These are phyloP conservation scores for Zaprionus gabonicus DNA, from an alignment of 1,140 invertebrate genomes.

Conservation along the genomic window DNA sequence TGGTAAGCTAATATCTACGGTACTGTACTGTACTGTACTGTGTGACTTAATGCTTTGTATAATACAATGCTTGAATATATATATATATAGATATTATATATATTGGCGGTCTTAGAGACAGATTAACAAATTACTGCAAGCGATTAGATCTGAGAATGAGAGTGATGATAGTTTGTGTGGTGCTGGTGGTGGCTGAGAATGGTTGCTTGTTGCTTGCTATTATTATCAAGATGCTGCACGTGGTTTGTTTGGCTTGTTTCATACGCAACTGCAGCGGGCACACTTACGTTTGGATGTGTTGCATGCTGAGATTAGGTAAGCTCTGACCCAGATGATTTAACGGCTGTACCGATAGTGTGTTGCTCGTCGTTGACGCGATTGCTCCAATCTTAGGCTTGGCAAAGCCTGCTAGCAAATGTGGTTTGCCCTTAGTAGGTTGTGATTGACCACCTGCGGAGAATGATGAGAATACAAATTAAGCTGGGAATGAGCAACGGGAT, in stretches of 20 bases:
- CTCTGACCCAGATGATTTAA: conserved; percentile 89
- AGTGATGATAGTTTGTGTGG: conserved; percentile 21
- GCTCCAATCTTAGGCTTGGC: conserved; percentile 78
- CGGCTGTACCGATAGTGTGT: conserved; percentile 91
- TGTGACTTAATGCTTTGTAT: conserved; percentile 7
- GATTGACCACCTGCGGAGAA: conserved; percentile 47
- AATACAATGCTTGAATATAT: conserved; percentile 25
- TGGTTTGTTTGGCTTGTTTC: conserved; percentile 1
- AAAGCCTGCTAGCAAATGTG: conserved; percentile 67
- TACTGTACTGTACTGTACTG: neutral
- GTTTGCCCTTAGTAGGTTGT: conserved; percentile 61
- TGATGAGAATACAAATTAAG: neutral
- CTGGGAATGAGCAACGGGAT: neutral
- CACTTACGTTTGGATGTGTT: conserved; percentile 82
- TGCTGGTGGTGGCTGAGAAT: conserved; percentile 12
- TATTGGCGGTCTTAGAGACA: conserved; percentile 41
- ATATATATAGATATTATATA: conserved; percentile 30
- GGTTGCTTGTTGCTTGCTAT: conserved; percentile 19
- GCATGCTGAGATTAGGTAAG: conserved; percentile 88
- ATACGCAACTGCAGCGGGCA: conserved; percentile 27
- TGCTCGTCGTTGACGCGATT: conserved; percentile 85
- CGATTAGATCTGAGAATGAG: conserved; percentile 31
- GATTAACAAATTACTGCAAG: conserved; percentile 19
- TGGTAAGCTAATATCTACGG: conserved; percentile 11
- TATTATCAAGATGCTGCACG: conserved; percentile 5